Evolutionary conservation across 2,888 invertebrate species (phyloP).

Genomic region (Cryptocephalus primarius): DNA sequence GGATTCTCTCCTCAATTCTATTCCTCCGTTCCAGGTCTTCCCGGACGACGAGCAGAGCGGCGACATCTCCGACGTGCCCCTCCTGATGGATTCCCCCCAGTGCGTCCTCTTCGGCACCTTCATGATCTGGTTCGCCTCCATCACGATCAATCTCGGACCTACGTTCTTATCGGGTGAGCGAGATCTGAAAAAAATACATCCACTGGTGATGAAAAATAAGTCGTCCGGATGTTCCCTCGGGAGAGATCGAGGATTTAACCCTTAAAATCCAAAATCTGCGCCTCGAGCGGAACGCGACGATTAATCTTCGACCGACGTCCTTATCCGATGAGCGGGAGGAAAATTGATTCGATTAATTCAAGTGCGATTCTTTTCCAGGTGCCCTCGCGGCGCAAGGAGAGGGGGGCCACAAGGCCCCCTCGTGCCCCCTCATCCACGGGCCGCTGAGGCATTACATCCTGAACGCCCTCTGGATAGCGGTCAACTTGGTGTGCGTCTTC

Average conservation of each 20-base stretch:
- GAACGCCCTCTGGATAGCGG: slow-evolving; percentile 82
- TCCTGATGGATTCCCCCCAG: slow-evolving; percentile 77
- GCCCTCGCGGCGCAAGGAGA: slow-evolving; percentile 73
- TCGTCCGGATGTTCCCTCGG: too few relatives aligned
- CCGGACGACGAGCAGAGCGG: slow-evolving; percentile 61
- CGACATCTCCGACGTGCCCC: slow-evolving; percentile 52
- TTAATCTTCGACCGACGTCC: slow-evolving; percentile 82
- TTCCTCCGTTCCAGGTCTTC: slow-evolving; percentile 38
- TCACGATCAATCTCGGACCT: slow-evolving; percentile 82
- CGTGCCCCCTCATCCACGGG: slow-evolving; percentile 77
- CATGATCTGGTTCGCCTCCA: slow-evolving; percentile 89
- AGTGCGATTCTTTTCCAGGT: slow-evolving; percentile 37
- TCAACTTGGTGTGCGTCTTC: slow-evolving; percentile 75
- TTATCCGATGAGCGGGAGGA: slow-evolving; percentile 29
- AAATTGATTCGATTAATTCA: too few relatives aligned
- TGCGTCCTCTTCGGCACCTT: slow-evolving; percentile 85
- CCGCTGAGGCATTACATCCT: slow-evolving; percentile 83
- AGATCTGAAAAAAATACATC: too few relatives aligned
- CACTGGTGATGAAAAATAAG: too few relatives aligned
- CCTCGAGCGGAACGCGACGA: too few relatives aligned
- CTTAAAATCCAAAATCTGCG: too few relatives aligned
- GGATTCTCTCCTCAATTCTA: too few relatives aligned
- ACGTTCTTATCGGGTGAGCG: slow-evolving; percentile 64
- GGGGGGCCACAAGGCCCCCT: slow-evolving; percentile 64
- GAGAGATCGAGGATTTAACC: too few relatives aligned